phyloP scores from a whole-genome alignment of 1,140 invertebrate species.

The Metaphire vulgaris region DNA sequence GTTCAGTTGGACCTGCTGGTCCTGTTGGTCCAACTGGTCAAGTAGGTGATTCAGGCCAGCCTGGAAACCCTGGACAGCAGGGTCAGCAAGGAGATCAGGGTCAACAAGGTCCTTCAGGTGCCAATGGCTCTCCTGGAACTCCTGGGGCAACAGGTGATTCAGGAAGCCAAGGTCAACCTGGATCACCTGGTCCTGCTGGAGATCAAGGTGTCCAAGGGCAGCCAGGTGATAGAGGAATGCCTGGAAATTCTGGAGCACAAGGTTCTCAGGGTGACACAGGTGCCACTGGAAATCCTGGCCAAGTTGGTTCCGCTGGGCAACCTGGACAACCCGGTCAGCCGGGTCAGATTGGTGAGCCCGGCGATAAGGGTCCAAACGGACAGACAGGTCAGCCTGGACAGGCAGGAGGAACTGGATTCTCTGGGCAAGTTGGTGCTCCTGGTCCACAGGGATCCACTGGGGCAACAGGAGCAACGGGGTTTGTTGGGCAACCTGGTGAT shows the following conservation, averaged over 20 bases:
- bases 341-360: slow-evolving; percentile 32
- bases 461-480: background rate
- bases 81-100: slow-evolving; percentile 30
- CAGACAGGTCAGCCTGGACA: slow-evolving; percentile 50
- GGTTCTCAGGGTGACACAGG: slow-evolving; percentile 13
- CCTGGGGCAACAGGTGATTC: slow-evolving; percentile 1
- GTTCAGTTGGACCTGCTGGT: slow-evolving; percentile 5
- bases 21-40: slow-evolving; percentile 30
- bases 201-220: slow-evolving; percentile 9
- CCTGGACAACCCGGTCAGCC: slow-evolving; percentile 27
- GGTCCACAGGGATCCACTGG: slow-evolving; percentile 42
- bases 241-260: slow-evolving; percentile 1
- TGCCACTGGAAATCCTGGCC: slow-evolving; percentile 12
- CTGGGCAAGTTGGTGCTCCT: slow-evolving; percentile 34
- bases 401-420: slow-evolving; percentile 42
- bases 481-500: background rate
- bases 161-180: slow-evolving; percentile 25
- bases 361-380: slow-evolving; percentile 35
- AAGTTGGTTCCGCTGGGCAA: slow-evolving; percentile 24
- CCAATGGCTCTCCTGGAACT: slow-evolving; percentile 9
- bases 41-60: slow-evolving; percentile 32
- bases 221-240: slow-evolving; percentile 20
- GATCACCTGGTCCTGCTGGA: slow-evolving; percentile 57
- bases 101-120: slow-evolving; percentile 16
- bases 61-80: slow-evolving; percentile 31